phyloP scores from a whole-genome alignment of 1,140 invertebrate species.

The Piezodorus guildinii region DNA sequence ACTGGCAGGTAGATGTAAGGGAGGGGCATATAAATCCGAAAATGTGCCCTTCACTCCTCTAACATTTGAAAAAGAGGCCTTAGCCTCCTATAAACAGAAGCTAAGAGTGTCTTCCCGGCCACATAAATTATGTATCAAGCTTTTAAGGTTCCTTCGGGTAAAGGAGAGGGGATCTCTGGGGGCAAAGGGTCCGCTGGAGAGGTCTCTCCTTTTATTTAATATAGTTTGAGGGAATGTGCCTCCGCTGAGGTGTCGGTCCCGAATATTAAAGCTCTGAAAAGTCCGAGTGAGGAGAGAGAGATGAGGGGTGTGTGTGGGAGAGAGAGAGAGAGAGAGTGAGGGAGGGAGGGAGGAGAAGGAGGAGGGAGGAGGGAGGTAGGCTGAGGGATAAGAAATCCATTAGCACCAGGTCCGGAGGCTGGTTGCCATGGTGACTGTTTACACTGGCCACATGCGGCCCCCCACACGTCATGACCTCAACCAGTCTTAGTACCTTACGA shows the following conservation, averaged over 20 bases:
- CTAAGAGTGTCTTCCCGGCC: constrained; percentile 22
- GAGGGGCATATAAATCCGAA: neutral
- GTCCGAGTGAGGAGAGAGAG: too few species aligned
- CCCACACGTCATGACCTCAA: too few species aligned
- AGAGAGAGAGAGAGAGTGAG: too few species aligned
- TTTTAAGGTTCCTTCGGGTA: constrained; percentile 17
- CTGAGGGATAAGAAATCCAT: too few species aligned
- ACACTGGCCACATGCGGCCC: too few species aligned
- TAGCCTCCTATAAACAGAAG: constrained; percentile 21
- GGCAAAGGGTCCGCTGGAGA: neutral
- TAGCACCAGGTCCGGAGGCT: too few species aligned
- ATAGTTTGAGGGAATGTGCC: constrained; percentile 5
- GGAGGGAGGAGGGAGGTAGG: too few species aligned
- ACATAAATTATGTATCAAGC: constrained; percentile 24
- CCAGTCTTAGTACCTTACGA: too few species aligned
- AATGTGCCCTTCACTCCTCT: neutral
- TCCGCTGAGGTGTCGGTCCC: neutral
- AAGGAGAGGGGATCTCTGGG: neutral
- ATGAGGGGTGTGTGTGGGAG: too few species aligned
- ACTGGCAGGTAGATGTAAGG: neutral
- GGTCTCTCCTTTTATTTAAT: constrained; percentile 7
- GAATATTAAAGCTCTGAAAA: too few species aligned
- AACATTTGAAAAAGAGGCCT: constrained; percentile 14
- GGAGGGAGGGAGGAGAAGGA: too few species aligned
- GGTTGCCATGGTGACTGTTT: too few species aligned